Evolutionary conservation across 2,888 invertebrate species (phyloP).

Genomic region (Aphidoletes aphidimyza): DNA sequence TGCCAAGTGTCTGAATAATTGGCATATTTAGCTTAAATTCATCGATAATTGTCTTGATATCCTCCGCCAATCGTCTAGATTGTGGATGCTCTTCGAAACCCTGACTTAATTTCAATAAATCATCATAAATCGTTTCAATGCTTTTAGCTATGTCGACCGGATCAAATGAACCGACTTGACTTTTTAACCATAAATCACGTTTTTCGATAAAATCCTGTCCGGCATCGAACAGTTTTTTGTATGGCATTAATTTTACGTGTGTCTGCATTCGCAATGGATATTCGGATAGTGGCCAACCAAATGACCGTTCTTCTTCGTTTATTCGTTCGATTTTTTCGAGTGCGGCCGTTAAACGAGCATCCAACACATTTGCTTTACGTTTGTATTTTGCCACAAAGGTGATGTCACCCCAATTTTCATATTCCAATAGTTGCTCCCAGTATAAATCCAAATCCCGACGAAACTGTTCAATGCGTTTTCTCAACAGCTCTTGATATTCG

Average conservation of each 20-base stretch:
- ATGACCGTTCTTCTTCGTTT: slow-evolving; percentile 90
- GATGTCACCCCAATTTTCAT: slow-evolving; percentile 88
- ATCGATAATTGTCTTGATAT: slow-evolving; percentile 75
- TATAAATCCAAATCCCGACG: slow-evolving; percentile 83
- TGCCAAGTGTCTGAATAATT: slow-evolving; percentile 91
- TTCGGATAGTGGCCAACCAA: slow-evolving; percentile 86
- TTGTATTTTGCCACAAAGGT: slow-evolving; percentile 85
- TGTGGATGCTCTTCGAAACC: slow-evolving; percentile 81
- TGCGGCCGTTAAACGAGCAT: slow-evolving; percentile 74
- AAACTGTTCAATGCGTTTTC: slow-evolving; percentile 83
- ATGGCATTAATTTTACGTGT: slow-evolving; percentile 85
- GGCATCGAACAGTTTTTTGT: slow-evolving; percentile 88
- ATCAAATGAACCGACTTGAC: slow-evolving; percentile 82
- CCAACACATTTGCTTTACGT: slow-evolving; percentile 81
- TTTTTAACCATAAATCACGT: slow-evolving; percentile 86
- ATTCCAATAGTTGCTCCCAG: slow-evolving; percentile 82
- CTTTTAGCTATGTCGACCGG: slow-evolving; percentile 85
- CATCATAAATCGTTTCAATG: slow-evolving; percentile 68
- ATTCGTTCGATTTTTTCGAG: slow-evolving; percentile 85
- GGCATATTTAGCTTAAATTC: slow-evolving; percentile 89
- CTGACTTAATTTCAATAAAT: slow-evolving; percentile 89
- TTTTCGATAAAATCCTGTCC: slow-evolving; percentile 86
- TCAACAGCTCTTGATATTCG: slow-evolving; percentile 86
- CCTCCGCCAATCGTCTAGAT: slow-evolving; percentile 76
- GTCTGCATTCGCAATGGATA: slow-evolving; percentile 86